Percentiles rank a stretch among this genome's conserved stretches.
phyloP scores from a whole-genome alignment of 1,140 invertebrate genomes.

The Zaprionus vittiger region DNA sequence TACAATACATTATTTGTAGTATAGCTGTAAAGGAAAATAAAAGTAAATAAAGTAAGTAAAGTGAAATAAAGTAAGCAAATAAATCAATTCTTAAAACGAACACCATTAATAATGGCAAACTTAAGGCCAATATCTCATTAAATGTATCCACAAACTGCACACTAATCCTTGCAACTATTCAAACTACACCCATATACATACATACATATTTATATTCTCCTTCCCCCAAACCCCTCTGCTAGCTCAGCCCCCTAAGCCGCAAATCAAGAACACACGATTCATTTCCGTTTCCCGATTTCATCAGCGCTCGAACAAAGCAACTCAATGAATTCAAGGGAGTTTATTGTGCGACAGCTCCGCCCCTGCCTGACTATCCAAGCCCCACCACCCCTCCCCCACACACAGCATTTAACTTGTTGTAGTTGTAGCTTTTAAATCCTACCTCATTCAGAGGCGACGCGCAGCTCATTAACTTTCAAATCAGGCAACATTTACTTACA shows the following conservation, averaged over 20 bases:
- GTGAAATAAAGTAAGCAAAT: not conserved
- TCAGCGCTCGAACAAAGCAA: constrained; percentile 14
- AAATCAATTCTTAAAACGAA: not conserved
- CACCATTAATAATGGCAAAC: not conserved
- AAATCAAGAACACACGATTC: constrained; percentile 11
- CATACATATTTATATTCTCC: not conserved
- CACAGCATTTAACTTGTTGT: constrained; percentile 6
- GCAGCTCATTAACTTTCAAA: constrained; percentile 57
- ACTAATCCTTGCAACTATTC: not conserved
- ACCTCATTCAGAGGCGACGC: constrained; percentile 15
- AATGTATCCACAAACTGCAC: not conserved
- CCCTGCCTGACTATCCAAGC: not conserved
- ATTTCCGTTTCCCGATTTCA: constrained; percentile 3
- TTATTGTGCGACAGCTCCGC: constrained; percentile 9
- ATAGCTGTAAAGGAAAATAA: not conserved
- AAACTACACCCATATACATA: not conserved
- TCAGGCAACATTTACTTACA: constrained; percentile 41
- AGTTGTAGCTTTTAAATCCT: constrained; percentile 35
- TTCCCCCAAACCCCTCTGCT: not conserved
- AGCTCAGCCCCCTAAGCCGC: not conserved
- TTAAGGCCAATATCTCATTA: not conserved
- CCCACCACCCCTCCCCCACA: rapidly evolving
- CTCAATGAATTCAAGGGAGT: constrained; percentile 17
- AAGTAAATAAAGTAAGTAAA: not conserved
- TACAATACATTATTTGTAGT: not conserved